Evolutionary conservation across 2,888 invertebrate genomes (phyloP).

Genomic region (Apotomis betuletana): DNA sequence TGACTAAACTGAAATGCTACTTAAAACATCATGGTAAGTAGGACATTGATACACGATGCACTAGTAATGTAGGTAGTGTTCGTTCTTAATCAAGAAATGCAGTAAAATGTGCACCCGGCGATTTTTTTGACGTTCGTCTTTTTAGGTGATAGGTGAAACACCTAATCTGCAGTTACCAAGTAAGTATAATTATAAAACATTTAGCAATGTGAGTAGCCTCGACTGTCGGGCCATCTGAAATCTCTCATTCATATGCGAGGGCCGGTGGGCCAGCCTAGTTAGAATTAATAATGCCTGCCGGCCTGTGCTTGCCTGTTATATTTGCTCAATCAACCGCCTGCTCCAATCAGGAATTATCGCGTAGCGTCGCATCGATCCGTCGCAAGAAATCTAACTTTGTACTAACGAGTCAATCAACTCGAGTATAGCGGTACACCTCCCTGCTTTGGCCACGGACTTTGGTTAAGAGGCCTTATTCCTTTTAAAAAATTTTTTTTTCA

Average conservation of each 20-base stretch:
- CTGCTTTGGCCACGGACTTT: not conserved
- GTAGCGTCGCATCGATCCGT: conserved; percentile 34
- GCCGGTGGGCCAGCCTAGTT: conserved; percentile 44
- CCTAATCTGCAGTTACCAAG: too few species aligned
- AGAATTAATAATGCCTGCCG: conserved; percentile 52
- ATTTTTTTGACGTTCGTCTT: too few species aligned
- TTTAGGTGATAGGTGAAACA: too few species aligned
- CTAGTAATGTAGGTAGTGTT: too few species aligned
- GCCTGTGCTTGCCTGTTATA: conserved; percentile 52
- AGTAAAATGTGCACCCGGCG: too few species aligned
- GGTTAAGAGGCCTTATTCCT: too few species aligned
- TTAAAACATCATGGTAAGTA: too few species aligned
- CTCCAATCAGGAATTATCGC: conserved; percentile 55
- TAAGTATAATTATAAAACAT: too few species aligned
- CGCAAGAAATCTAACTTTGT: conserved; percentile 30
- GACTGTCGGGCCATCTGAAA: conserved; percentile 62
- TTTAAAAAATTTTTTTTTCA: too few species aligned
- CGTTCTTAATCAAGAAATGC: too few species aligned
- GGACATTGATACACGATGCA: too few species aligned
- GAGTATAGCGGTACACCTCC: not conserved
- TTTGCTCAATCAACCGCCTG: conserved; percentile 55
- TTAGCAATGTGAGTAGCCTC: conserved; percentile 50
- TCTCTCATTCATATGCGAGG: conserved; percentile 69
- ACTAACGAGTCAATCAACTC: not conserved
- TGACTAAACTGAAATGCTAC: too few species aligned